Evolutionary conservation across 2,797 vertebrate species (phyloP).

Genomic region (Aplochiton taeniatus): DNA sequence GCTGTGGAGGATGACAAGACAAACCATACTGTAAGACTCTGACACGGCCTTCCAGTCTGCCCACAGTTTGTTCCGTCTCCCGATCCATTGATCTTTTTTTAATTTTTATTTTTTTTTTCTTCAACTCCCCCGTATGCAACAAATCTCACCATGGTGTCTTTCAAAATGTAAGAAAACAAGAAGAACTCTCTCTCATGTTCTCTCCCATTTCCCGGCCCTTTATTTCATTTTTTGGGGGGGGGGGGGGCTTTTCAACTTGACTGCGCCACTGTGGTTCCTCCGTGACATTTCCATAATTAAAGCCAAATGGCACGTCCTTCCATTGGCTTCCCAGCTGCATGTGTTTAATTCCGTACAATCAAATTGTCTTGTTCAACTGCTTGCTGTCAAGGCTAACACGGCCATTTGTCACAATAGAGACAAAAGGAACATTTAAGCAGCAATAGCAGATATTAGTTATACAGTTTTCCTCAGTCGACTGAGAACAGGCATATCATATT

Average conservation of each 20-base stretch:
- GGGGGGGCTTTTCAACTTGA: slow-evolving; percentile 42
- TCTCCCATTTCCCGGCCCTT: not conserved
- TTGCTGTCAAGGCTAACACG: slow-evolving; percentile 62
- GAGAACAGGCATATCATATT: slow-evolving; percentile 22
- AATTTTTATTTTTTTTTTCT: too few relatives aligned
- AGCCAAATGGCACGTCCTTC: slow-evolving; percentile 65
- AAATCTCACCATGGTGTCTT: slow-evolving; percentile 34
- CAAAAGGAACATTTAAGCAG: slow-evolving; percentile 54
- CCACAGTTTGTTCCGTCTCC: slow-evolving; percentile 5
- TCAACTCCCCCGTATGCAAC: slow-evolving; percentile 23
- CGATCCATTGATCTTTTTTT: slow-evolving; percentile 33
- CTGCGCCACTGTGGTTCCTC: slow-evolving; percentile 49
- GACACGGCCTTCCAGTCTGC: slow-evolving; percentile 15
- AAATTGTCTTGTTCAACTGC: slow-evolving; percentile 60
- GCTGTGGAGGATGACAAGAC: slow-evolving; percentile 28
- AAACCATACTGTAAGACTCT: slow-evolving; percentile 23
- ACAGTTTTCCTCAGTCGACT: slow-evolving; percentile 41
- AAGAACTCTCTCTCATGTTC: slow-evolving; percentile 22
- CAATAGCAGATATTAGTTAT: slow-evolving; percentile 38
- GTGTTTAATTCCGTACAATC: slow-evolving; percentile 66
- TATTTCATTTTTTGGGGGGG: slow-evolving; percentile 15
- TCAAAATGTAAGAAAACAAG: slow-evolving; percentile 12
- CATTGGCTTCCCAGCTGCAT: slow-evolving; percentile 60
- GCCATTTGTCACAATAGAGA: slow-evolving; percentile 66
- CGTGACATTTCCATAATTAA: slow-evolving; percentile 70